Percentiles rank a stretch among this genome's conserved stretches.
These are phyloP conservation scores for Ascidia mentula DNA, from an alignment of 23 tunicate genomes.

Conservation along the genomic window DNA sequence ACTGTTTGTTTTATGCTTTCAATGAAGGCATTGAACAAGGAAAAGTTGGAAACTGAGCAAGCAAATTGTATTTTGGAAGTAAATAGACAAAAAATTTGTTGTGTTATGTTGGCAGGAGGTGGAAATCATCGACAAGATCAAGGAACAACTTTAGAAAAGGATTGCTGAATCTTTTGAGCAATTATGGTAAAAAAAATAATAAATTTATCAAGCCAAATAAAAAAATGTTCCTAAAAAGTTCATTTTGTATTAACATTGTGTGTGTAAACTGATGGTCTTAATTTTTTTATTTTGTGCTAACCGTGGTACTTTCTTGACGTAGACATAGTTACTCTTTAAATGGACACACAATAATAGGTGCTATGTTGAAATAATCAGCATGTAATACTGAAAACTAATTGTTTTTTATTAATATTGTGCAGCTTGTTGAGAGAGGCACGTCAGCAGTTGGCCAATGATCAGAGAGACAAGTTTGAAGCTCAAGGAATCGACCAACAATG, in stretches of 20 bases:
- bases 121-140: conserved; percentile 81
- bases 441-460: conserved; percentile 71
- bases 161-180: conserved; percentile 87
- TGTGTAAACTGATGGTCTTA: too few species aligned
- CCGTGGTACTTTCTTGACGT: too few species aligned
- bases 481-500: conserved; percentile 68
- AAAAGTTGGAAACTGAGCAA: conserved; percentile 76
- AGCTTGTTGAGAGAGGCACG: conserved; percentile 89
- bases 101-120: conserved; percentile 50
- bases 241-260: too few species aligned
- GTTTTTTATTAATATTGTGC: too few species aligned
- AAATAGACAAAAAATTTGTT: conserved; percentile 7
- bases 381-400: too few species aligned
- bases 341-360: too few species aligned
- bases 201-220: too few species aligned
- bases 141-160: conserved; percentile 79
- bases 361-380: too few species aligned
- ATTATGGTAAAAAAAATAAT: conserved; percentile 83
- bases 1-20: not conserved
- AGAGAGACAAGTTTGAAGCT: conserved; percentile 78
- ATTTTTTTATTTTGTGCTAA: too few species aligned
- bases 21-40: conserved; percentile 70
- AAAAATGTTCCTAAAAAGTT: too few species aligned
- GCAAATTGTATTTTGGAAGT: conserved; percentile 79
- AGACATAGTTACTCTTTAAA: too few species aligned